Conservation (phyloP, 2,888 invertebrate species). For the Callosobruchus maculatus region DNA sequence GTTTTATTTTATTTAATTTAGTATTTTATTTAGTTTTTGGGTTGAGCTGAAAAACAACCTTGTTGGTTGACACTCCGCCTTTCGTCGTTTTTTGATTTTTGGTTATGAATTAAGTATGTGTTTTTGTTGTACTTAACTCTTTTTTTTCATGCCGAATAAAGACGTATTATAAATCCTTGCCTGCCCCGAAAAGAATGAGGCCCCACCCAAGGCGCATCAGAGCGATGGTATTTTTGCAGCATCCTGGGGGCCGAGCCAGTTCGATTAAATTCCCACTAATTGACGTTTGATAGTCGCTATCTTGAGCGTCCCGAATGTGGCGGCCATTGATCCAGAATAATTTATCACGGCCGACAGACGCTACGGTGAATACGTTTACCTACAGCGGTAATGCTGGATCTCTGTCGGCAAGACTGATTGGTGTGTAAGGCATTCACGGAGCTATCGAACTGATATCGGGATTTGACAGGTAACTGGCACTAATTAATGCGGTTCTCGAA, state of each 20-base stretch:
- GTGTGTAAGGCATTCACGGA: neutral
- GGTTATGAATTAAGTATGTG: too few relatives aligned
- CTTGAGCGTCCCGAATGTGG: neutral
- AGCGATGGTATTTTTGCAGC: neutral
- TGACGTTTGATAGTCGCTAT: neutral
- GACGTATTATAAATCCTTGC: too few relatives aligned
- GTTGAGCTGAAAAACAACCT: too few relatives aligned
- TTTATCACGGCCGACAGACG: neutral
- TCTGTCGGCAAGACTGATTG: neutral
- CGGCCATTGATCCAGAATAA: neutral
- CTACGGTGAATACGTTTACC: neutral
- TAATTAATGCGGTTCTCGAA: neutral
- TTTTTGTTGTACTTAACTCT: too few relatives aligned
- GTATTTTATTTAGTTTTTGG: too few relatives aligned
- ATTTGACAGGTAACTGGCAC: neutral
- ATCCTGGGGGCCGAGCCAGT: neutral
- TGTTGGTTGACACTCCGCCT: too few relatives aligned
- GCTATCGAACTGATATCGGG: neutral
- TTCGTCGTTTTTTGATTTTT: too few relatives aligned
- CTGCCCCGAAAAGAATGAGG: too few relatives aligned
- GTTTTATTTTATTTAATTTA: too few relatives aligned
- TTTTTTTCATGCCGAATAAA: too few relatives aligned
- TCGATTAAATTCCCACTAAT: neutral
- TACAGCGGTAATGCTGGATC: neutral
- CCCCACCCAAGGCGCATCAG: too few relatives aligned